These are phyloP conservation scores for Ara ararauna DNA, from an alignment of 2,797 vertebrate genomes.

Conservation along the genomic window DNA sequence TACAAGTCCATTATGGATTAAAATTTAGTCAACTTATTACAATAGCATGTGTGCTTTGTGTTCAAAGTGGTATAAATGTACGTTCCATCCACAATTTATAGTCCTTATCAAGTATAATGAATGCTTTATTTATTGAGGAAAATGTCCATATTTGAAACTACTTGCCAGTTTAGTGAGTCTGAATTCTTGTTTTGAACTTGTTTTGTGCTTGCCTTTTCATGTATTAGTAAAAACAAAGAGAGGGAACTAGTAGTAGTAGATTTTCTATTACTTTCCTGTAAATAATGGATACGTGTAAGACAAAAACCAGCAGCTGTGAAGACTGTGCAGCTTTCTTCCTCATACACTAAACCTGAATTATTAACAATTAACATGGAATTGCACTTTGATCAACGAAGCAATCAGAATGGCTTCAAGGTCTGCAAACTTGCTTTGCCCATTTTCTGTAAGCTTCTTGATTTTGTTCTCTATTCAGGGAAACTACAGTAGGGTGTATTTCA, in stretches of 20 bases:
- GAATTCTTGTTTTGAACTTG: neutral
- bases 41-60: neutral
- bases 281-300: slow-evolving; percentile 55
- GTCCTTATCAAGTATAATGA: neutral
- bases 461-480: neutral
- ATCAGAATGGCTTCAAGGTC: neutral
- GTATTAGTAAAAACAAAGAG: slow-evolving; percentile 22
- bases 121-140: neutral
- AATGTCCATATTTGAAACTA: neutral
- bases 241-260: slow-evolving; percentile 11
- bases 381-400: slow-evolving; percentile 27
- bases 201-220: neutral
- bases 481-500: neutral
- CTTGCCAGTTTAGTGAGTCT: neutral
- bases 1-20: neutral
- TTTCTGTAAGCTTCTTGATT: neutral
- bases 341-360: slow-evolving; percentile 61
- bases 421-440: neutral
- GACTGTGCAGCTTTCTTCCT: neutral
- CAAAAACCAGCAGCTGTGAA: neutral
- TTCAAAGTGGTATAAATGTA: neutral
- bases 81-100: neutral
- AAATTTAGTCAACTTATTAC: neutral
- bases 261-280: slow-evolving; percentile 60
- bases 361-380: neutral